Evolutionary conservation across 2,113 vertebrate genomes (phyloP).

Genomic region (Takifugu bimaculatus): DNA sequence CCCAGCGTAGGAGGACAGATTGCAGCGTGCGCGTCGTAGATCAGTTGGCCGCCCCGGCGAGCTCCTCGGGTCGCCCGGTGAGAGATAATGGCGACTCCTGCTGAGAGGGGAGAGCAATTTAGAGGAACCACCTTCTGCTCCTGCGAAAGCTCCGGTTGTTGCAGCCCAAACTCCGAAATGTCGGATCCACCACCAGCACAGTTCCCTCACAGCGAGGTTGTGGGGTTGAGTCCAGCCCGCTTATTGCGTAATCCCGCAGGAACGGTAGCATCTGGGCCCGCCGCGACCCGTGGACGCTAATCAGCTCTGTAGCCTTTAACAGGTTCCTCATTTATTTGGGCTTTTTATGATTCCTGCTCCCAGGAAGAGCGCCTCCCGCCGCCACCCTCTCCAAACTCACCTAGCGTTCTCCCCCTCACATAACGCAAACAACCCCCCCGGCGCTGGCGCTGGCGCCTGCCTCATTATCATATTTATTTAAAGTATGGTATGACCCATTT

Average conservation of each 20-base stretch:
- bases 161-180: no score
- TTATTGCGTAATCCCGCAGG: no score
- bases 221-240: no score
- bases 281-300: background rate
- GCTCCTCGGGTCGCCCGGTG: slow-evolving; percentile 29
- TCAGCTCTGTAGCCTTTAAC: background rate
- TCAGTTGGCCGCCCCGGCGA: slow-evolving; percentile 39
- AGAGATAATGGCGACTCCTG: slow-evolving; percentile 53
- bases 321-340: background rate
- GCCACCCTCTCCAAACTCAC: slow-evolving; percentile 15
- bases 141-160: no score
- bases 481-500: slow-evolving; percentile 76
- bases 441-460: slow-evolving; percentile 54
- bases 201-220: no score
- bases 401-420: slow-evolving; percentile 33
- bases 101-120: slow-evolving; percentile 35
- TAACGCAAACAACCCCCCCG: slow-evolving; percentile 60
- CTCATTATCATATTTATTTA: slow-evolving; percentile 81
- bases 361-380: slow-evolving; percentile 5
- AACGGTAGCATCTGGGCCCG: no score
- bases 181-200: no score
- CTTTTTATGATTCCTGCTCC: no score
- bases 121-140: background rate
- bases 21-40: slow-evolving; percentile 29
- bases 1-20: slow-evolving; percentile 21